A percentile compares a stretch with the other conserved stretches of the same genome.
These are phyloP conservation scores for Lasioglossum vierecki DNA, from an alignment of 2,888 invertebrate genomes.

Conservation along the genomic window DNA sequence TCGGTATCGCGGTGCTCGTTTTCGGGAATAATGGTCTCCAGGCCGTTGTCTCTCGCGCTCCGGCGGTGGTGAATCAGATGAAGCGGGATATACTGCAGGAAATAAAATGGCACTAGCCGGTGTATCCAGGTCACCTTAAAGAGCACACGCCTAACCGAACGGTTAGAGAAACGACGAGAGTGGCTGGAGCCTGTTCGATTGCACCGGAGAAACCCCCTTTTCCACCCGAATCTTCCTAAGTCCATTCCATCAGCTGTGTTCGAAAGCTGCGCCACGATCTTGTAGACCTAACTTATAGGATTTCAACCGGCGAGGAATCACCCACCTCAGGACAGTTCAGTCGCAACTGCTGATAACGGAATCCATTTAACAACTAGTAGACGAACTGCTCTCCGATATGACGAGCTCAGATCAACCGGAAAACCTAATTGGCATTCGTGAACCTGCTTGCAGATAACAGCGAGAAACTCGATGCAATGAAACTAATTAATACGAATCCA, in stretches of 20 bases:
- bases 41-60: constrained; percentile 14
- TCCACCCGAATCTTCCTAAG: constrained; percentile 34
- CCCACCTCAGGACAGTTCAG: not conserved
- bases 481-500: not conserved
- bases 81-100: constrained; percentile 33
- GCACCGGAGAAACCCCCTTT: constrained; percentile 29
- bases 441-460: not conserved
- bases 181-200: constrained; percentile 46
- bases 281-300: not conserved
- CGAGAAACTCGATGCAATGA: not conserved
- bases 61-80: constrained; percentile 33
- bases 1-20: not conserved
- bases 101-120: constrained; percentile 53
- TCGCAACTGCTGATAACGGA: constrained; percentile 13
- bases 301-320: not conserved
- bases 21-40: constrained; percentile 28
- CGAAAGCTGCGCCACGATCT: constrained; percentile 26
- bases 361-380: constrained; percentile 26
- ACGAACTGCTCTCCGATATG: not conserved
- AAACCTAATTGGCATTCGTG: not conserved
- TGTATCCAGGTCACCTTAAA: constrained; percentile 66
- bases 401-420: not conserved
- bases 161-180: constrained; percentile 19
- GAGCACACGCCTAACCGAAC: constrained; percentile 55
- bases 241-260: constrained; percentile 34